Evolutionary conservation across 2,888 invertebrate species (phyloP), one percentile per base, ranked within the genome.

Genomic region (Dryobotodes eremita): DNA sequence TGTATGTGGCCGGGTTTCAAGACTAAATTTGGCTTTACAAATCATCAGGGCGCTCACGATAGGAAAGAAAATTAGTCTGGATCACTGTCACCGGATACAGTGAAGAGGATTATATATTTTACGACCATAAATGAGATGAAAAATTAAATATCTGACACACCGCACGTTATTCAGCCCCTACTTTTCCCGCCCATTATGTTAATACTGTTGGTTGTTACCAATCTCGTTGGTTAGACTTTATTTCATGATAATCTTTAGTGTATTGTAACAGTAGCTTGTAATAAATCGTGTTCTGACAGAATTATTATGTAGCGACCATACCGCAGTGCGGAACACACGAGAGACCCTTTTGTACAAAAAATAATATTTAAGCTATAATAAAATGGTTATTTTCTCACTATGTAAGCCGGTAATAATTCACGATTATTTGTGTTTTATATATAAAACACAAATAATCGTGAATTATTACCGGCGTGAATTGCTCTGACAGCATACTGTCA

Each of bases 221-320:
- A 66, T 26, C 13, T 48, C 42, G 17, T 42, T 65, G n/a, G 42
- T 65, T 65, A 65, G n/a, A n/a, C n/a, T 42, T n/a, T 42, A 65
- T 42, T 42, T 65, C 42, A 48, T 26, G 20, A n/a, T 31, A n/a
- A n/a, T 48, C 20, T 48, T 48, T 68, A 26, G 68, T 20, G 48
- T 26, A 20, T 20, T 26, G 20, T 70, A 75, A 42, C 50, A 36
- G 20, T 50, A 23, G 26, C 53, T 42, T 55, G 70, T 55, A 69
- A 82, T 82, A 80, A 48, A 82, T 84, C 65, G 31, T 62, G 48
- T 70, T 80, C 71, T 80, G 80, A 75, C 75, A 77, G 48, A 62
- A 82, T 68, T 26, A 48, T 68, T 31, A 68, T 68, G 13, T 68
- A 68, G 48, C 20, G 26, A 48, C 26, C 2, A 48, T 13, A 26